These are phyloP conservation scores for Xyrichtys novacula DNA, from an alignment of 2,797 vertebrate genomes.

Conservation along the genomic window DNA sequence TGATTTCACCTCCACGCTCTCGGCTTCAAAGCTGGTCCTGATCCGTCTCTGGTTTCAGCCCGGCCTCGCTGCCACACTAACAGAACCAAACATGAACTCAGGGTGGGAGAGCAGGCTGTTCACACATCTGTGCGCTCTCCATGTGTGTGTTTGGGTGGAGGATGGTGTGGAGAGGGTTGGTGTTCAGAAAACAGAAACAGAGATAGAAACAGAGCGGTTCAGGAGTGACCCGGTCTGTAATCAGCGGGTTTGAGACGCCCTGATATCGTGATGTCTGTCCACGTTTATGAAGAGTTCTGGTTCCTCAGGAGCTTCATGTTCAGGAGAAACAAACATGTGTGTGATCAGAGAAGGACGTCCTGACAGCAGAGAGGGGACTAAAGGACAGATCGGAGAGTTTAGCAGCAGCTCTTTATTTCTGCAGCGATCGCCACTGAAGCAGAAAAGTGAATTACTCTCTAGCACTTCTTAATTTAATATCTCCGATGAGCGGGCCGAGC, in stretches of 20 bases:
- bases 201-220: too few species aligned
- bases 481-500: slow-evolving; percentile 91
- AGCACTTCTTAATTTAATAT: slow-evolving; percentile 99
- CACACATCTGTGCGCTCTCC: slow-evolving; percentile 73
- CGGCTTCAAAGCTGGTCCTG: slow-evolving; percentile 77
- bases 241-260: too few species aligned
- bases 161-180: too few species aligned
- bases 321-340: slow-evolving; percentile 25
- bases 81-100: slow-evolving; percentile 65
- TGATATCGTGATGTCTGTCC: too few species aligned
- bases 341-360: slow-evolving; percentile 20
- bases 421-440: slow-evolving; percentile 93
- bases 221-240: too few species aligned
- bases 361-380: slow-evolving; percentile 3
- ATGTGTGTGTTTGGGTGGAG: slow-evolving; percentile 43
- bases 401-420: slow-evolving; percentile 78
- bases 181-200: too few species aligned
- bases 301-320: not conserved
- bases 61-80: slow-evolving; percentile 58
- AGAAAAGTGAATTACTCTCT: slow-evolving; percentile 99
- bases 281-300: too few species aligned
- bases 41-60: slow-evolving; percentile 78
- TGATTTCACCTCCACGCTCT: slow-evolving; percentile 76
- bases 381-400: slow-evolving; percentile 64
- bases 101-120: slow-evolving; percentile 73